phyloP scores from a whole-genome alignment of 2,888 invertebrate genomes.

The Ophion slaviceki region DNA sequence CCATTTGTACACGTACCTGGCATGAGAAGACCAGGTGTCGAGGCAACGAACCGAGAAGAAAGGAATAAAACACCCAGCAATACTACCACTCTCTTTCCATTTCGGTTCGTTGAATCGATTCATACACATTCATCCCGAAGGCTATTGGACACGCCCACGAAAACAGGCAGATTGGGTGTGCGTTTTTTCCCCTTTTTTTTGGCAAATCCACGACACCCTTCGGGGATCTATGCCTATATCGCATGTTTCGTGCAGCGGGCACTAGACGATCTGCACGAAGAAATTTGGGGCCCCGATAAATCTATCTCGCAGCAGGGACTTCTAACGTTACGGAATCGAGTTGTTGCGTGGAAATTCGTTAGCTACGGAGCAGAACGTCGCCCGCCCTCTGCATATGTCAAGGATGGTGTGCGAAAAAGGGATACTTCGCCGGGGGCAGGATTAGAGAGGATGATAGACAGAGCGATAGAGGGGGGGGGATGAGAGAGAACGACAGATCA shows the following conservation, averaged over 20 bases:
- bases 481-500: constrained; percentile 7
- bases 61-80: constrained; percentile 25
- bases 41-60: constrained; percentile 51
- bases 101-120: constrained; percentile 63
- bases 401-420: constrained; percentile 35
- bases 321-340: constrained; percentile 61
- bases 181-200: constrained; percentile 40
- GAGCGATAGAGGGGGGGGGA: constrained; percentile 18
- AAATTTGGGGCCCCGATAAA: constrained; percentile 20
- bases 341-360: constrained; percentile 65
- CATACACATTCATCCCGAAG: constrained; percentile 57
- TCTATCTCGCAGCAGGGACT: constrained; percentile 19
- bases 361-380: constrained; percentile 58
- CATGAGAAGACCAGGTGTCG: constrained; percentile 56
- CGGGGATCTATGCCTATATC: constrained; percentile 29
- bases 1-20: background rate
- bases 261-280: constrained; percentile 6
- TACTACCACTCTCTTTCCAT: constrained; percentile 29
- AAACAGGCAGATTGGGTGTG: constrained; percentile 46
- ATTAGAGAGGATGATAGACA: constrained; percentile 17
- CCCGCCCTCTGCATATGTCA: constrained; percentile 70
- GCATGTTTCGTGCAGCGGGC: background rate
- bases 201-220: constrained; percentile 25
- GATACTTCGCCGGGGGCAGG: background rate
- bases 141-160: constrained; percentile 64